Conservation (phyloP, 2,888 invertebrate species). For the Oligia fasciuncula region DNA sequence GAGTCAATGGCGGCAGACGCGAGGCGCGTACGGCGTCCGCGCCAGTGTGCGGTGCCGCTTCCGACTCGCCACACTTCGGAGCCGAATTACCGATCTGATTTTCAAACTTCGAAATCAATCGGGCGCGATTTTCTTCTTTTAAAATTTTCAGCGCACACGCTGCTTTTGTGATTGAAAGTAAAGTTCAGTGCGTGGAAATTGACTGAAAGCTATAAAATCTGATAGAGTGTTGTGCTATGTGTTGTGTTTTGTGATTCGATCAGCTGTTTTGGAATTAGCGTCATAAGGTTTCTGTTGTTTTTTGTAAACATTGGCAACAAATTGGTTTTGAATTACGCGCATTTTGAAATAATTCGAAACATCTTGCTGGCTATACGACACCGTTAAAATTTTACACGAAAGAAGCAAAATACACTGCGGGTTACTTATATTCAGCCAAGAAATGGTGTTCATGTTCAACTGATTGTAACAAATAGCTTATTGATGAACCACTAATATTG, state of each 20-base stretch:
- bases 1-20: slow-evolving; percentile 76
- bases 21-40: slow-evolving; percentile 70
- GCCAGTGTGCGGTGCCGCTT: slow-evolving; percentile 84
- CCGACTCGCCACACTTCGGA: slow-evolving; percentile 83
- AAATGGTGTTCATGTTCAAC: slow-evolving; percentile 13
- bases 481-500: slow-evolving; percentile 55
- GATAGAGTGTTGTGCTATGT: slow-evolving; percentile 68
- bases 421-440: background rate
- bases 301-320: slow-evolving; percentile 41
- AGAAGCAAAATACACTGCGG: background rate
- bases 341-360: slow-evolving; percentile 16
- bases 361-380: slow-evolving; percentile 20
- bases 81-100: slow-evolving; percentile 66
- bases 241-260: slow-evolving; percentile 76
- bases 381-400: background rate
- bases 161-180: slow-evolving; percentile 83
- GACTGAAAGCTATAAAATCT: slow-evolving; percentile 39
- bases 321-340: slow-evolving; percentile 33
- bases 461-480: slow-evolving; percentile 35
- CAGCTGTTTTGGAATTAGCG: slow-evolving; percentile 76
- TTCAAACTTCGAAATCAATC: slow-evolving; percentile 72
- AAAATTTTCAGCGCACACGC: slow-evolving; percentile 71
- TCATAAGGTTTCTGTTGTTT: slow-evolving; percentile 76
- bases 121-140: slow-evolving; percentile 63
- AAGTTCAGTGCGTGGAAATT: slow-evolving; percentile 71